Percentiles rank a stretch among this genome's conserved stretches.
Evolutionary conservation across 2,113 vertebrate species (phyloP).

Genomic region (Pteronura brasiliensis): DNA sequence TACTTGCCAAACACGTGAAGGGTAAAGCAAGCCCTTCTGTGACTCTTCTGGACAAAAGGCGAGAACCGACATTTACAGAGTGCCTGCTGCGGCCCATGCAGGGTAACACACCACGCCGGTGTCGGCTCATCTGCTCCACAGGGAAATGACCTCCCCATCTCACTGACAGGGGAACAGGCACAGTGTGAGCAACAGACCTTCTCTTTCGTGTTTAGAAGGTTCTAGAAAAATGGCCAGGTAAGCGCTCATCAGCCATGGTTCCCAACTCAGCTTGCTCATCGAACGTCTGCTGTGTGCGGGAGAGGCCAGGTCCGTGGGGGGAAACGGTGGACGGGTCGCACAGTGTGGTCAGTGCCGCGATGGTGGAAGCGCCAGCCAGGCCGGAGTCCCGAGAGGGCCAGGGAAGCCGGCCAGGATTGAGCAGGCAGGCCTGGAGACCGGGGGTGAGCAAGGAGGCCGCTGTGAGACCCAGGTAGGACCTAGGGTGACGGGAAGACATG

Average conservation of each 20-base stretch:
- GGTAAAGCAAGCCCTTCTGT: not conserved
- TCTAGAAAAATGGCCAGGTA: not conserved
- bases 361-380: not conserved
- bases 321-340: too few relatives aligned
- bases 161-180: not conserved
- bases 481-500: not conserved
- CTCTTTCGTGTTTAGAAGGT: not conserved
- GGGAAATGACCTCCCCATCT: not conserved
- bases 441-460: not conserved
- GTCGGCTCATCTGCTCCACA: not conserved
- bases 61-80: not conserved
- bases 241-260: not conserved
- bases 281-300: not conserved
- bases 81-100: accelerated
- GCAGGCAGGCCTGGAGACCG: not conserved
- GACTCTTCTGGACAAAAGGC: not conserved
- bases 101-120: accelerated
- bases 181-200: not conserved
- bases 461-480: not conserved
- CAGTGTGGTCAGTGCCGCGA: not conserved
- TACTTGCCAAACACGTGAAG: not conserved
- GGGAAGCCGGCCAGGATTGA: not conserved
- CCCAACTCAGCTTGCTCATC: not conserved
- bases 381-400: not conserved
- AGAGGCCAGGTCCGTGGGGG: accelerated